Conservation (phyloP, 2,797 vertebrate species). For the Sus cebifrons region DNA sequence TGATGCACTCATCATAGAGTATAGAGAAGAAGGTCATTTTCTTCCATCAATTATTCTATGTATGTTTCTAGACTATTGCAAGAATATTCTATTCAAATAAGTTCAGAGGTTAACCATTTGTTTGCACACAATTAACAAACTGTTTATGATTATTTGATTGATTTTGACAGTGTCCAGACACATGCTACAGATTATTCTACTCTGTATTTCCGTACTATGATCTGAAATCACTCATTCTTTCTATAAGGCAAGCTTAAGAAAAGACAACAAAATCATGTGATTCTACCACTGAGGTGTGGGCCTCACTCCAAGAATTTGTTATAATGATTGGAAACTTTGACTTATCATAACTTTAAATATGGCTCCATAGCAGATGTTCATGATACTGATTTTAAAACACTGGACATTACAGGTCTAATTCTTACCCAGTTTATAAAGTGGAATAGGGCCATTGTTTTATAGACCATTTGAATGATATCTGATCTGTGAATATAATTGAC, state of each 20-base stretch:
- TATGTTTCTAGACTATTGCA: conserved; percentile 34
- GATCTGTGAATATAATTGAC: not conserved
- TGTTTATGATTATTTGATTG: conserved; percentile 53
- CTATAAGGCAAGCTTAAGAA: not conserved
- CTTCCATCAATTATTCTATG: not conserved
- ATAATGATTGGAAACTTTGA: conserved; percentile 18
- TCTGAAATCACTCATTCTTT: not conserved
- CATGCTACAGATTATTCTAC: not conserved
- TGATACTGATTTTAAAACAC: conserved; percentile 29
- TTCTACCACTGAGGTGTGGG: not conserved
- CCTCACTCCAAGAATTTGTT: conserved; percentile 18
- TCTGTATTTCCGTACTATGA: not conserved
- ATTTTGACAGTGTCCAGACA: conserved; percentile 56
- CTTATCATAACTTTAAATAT: conserved; percentile 50
- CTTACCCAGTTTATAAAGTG: conserved; percentile 7
- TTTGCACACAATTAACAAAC: not conserved
- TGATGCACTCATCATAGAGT: not conserved
- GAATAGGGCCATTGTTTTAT: not conserved
- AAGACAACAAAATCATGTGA: not conserved
- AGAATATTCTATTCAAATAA: conserved; percentile 54
- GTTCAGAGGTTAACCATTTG: conserved; percentile 4
- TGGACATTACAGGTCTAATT: conserved; percentile 20
- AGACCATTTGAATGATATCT: not conserved
- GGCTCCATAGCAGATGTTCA: conserved; percentile 1
- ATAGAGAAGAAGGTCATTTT: conserved; percentile 46